These are phyloP conservation scores for Melospiza georgiana DNA, from an alignment of 2,113 vertebrate genomes.

Conservation along the genomic window DNA sequence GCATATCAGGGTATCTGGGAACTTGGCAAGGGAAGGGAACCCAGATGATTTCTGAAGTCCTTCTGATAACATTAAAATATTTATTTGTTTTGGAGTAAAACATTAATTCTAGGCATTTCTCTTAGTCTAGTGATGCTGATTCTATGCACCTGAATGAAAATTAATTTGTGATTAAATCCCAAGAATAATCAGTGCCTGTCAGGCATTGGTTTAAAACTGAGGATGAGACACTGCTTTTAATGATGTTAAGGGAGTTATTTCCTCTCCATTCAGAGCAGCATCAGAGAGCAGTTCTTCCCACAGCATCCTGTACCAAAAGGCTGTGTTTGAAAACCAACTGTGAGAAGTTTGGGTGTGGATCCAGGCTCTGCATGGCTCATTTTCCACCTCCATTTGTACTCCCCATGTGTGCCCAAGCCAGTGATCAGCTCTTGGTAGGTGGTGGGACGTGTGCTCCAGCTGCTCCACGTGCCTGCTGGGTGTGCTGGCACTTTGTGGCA, in stretches of 20 bases:
- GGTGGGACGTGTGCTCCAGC: neutral
- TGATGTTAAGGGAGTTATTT: neutral
- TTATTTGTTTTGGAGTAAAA: neutral
- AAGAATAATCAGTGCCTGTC: neutral
- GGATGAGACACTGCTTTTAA: neutral
- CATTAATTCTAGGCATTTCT: neutral
- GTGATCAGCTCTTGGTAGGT: neutral
- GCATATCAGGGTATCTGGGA: rapidly evolving
- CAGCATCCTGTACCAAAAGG: neutral
- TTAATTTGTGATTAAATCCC: neutral
- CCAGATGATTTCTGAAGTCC: neutral
- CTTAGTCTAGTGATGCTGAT: neutral
- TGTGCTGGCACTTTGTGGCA: neutral
- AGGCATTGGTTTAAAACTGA: neutral
- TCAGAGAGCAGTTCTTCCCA: neutral
- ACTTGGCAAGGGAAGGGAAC: neutral
- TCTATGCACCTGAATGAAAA: neutral
- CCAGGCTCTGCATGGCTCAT: neutral
- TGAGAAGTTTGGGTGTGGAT: neutral
- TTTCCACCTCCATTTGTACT: neutral
- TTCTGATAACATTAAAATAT: neutral
- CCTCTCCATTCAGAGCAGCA: neutral
- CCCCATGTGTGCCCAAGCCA: rapidly evolving
- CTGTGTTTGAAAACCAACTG: rapidly evolving
- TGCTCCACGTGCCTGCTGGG: neutral